Percentiles rank a stretch among this genome's conserved stretches.
These are phyloP conservation scores for Heliconius cydno DNA, from an alignment of 2,888 invertebrate genomes.

Conservation along the genomic window DNA sequence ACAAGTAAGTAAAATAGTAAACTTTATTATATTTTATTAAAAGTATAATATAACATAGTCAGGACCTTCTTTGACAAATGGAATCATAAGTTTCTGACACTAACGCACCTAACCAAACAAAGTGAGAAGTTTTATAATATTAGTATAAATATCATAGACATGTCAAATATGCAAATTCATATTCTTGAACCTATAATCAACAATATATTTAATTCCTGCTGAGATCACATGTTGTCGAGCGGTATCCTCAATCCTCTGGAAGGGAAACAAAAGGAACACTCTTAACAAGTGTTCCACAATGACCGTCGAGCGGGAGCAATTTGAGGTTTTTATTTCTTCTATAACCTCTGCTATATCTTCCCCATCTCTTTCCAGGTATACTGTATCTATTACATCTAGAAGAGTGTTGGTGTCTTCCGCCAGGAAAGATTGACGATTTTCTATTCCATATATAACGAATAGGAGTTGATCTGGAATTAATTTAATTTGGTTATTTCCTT, in stretches of 20 bases:
- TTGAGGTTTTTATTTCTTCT: slow-evolving; percentile 19
- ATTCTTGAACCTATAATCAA: neutral
- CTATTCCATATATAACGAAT: slow-evolving; percentile 31
- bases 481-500: neutral
- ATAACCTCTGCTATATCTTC: slow-evolving; percentile 18
- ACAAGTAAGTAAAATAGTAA: too few relatives aligned
- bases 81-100: too few relatives aligned
- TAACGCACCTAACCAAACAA: too few relatives aligned
- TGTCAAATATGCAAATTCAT: neutral
- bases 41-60: too few relatives aligned
- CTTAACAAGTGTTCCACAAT: slow-evolving; percentile 7
- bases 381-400: slow-evolving; percentile 29
- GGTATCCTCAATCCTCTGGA: neutral
- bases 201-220: neutral
- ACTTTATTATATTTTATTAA: too few relatives aligned
- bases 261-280: neutral
- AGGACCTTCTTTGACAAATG: too few relatives aligned
- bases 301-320: neutral
- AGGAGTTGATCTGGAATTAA: slow-evolving; percentile 28
- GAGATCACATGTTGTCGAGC: neutral
- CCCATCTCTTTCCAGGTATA: slow-evolving; percentile 30
- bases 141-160: neutral
- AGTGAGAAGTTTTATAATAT: too few relatives aligned
- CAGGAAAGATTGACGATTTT: slow-evolving; percentile 26
- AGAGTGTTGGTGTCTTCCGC: slow-evolving; percentile 29